A percentile compares a stretch with the other conserved stretches of the same genome.
Conservation (phyloP, 2,888 invertebrate species). For the Lochmaea capreae region DNA sequence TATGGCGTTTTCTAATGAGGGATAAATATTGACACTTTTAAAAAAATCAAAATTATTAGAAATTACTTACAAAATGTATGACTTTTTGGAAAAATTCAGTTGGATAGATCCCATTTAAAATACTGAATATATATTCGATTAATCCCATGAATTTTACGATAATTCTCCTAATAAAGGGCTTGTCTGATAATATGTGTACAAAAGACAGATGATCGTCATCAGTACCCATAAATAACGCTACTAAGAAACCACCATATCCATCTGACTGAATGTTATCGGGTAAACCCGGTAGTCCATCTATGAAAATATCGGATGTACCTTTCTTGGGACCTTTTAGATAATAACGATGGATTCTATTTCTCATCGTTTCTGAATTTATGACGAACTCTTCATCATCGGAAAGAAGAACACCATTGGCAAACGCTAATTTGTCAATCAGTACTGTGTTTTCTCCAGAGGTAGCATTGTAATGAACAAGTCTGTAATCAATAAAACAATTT, state of each 20-base stretch:
- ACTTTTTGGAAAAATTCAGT: slow-evolving; percentile 73
- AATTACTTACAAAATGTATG: slow-evolving; percentile 70
- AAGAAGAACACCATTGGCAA: slow-evolving; percentile 89
- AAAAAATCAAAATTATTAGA: too few relatives aligned
- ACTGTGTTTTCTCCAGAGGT: slow-evolving; percentile 81
- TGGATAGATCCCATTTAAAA: slow-evolving; percentile 74
- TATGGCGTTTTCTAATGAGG: too few relatives aligned
- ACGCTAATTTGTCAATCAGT: slow-evolving; percentile 80
- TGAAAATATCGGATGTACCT: slow-evolving; percentile 79
- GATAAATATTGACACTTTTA: too few relatives aligned
- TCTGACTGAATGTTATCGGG: slow-evolving; percentile 74
- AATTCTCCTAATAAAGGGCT: slow-evolving; percentile 77
- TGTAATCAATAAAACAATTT: slow-evolving; percentile 61
- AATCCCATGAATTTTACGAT: slow-evolving; percentile 71
- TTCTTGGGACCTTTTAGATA: slow-evolving; percentile 83
- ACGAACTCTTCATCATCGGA: slow-evolving; percentile 87
- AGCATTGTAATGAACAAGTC: slow-evolving; percentile 84
- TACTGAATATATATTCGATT: slow-evolving; percentile 73
- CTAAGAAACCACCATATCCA: slow-evolving; percentile 74
- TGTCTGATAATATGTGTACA: slow-evolving; percentile 69
- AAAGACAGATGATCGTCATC: slow-evolving; percentile 72
- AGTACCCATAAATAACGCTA: slow-evolving; percentile 69
- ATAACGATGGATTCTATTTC: slow-evolving; percentile 78
- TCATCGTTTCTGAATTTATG: slow-evolving; percentile 79
- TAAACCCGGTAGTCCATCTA: slow-evolving; percentile 82